Conservation (phyloP, 2,888 invertebrate species). For the Orthosia incerta region DNA sequence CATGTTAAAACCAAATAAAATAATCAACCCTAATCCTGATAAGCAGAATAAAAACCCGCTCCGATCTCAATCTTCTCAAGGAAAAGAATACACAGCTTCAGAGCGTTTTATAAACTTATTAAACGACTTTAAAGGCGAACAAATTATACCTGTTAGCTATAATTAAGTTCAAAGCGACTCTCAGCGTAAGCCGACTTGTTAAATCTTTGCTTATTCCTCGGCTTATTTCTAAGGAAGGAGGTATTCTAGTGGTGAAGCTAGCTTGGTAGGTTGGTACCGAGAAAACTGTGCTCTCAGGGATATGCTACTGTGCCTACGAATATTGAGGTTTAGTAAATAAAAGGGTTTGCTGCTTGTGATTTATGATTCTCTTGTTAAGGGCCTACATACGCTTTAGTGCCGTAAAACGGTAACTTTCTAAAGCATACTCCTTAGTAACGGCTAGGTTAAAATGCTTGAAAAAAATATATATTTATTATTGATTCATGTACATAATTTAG, state of each 20-base stretch:
- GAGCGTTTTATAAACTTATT: constrained; percentile 69
- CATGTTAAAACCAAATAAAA: background rate
- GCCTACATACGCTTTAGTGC: too few relatives aligned
- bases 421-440: too few relatives aligned
- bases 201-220: constrained; percentile 64
- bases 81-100: constrained; percentile 54
- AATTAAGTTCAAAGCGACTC: constrained; percentile 74
- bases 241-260: constrained; percentile 8
- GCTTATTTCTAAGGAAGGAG: constrained; percentile 46
- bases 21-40: background rate
- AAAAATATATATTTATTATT: too few relatives aligned
- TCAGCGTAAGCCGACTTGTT: constrained; percentile 61
- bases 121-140: constrained; percentile 71
- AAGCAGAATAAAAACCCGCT: constrained; percentile 1
- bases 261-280: background rate
- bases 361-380: too few relatives aligned
- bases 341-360: too few relatives aligned
- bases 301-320: background rate
- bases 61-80: constrained; percentile 20
- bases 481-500: too few relatives aligned
- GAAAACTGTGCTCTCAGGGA: background rate
- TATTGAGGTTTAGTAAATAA: background rate
- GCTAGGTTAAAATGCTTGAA: too few relatives aligned
- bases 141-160: constrained; percentile 77
- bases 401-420: too few relatives aligned